Conservation (phyloP, 2,888 invertebrate species). For the Agrochola litura region DNA sequence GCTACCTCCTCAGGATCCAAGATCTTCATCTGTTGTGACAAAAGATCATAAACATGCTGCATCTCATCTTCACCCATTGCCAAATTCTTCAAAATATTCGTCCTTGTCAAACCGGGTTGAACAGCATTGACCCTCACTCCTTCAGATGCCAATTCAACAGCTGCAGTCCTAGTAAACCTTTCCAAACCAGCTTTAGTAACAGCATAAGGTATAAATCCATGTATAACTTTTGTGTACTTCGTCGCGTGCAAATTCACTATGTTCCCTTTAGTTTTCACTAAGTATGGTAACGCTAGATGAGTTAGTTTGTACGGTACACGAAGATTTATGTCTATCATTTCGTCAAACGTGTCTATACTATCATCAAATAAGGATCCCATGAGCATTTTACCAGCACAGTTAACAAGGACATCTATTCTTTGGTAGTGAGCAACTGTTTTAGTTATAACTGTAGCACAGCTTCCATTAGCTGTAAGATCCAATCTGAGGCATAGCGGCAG, state of each 20-base stretch:
- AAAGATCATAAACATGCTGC: conserved; percentile 54
- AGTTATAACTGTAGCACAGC: conserved; percentile 91
- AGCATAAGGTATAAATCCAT: conserved; percentile 72
- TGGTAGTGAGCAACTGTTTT: conserved; percentile 92
- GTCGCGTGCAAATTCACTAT: conserved; percentile 97
- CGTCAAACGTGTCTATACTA: conserved; percentile 95
- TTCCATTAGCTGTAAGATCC: conserved; percentile 92
- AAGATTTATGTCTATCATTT: conserved; percentile 95
- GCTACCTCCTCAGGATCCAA: conserved; percentile 77
- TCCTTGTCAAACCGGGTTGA: conserved; percentile 72
- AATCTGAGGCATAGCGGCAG: conserved; percentile 83
- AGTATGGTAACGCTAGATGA: conserved; percentile 94
- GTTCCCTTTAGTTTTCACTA: conserved; percentile 94
- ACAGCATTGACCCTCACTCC: conserved; percentile 76
- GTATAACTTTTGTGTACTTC: conserved; percentile 90
- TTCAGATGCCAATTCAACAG: conserved; percentile 71
- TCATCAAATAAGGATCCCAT: conserved; percentile 94
- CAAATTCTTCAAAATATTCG: conserved; percentile 70
- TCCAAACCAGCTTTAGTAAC: conserved; percentile 74
- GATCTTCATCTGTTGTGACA: conserved; percentile 66
- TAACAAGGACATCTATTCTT: conserved; percentile 93
- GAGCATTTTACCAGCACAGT: conserved; percentile 94
- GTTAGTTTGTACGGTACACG: conserved; percentile 94
- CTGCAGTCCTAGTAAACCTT: conserved; percentile 73
- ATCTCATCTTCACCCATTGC: conserved; percentile 71